Evolutionary conservation across 2,888 invertebrate species (phyloP), one percentile per base, ranked within the genome.

Genomic region (Cosmia pyralina): DNA sequence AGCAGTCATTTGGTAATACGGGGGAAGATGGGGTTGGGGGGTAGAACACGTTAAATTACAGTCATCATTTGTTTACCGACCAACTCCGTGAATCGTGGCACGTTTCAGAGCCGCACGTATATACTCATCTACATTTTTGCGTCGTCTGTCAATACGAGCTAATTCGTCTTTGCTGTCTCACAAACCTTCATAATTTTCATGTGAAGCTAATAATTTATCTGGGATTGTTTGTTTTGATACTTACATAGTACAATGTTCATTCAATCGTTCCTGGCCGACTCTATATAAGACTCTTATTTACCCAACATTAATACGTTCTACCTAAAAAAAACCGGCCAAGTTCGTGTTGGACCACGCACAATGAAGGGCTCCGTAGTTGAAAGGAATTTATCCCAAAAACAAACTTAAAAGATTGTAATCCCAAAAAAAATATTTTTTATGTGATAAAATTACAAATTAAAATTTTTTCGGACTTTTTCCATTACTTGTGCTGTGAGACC

Each of bases 51-150:
- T 92, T 91, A 93, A 94, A 94, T 94, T 92, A 93, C 91, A 93
- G 92, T 94, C 93, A 93, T 92, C 90, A 92, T 92, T 72, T 74
- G 92, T 92, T 92, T 90, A 91, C 92, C 88, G 90, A 88, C 85
- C 87, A 81, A 75, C 81, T 88, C 86, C 71, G 79, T 58, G 44
- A 58, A 41, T 53, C 11, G 41, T 87, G 87, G 87, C 81, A 87
- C 79, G 89, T 86, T 90, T 89, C 83, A 52, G 58, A 77, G 86
- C 87, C 88, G 83, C 85, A 85, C 82, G 79, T 89, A 87, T 87
- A 85, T 80, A 17, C 66, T 75, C 62, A 79, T 77, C 68, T 74
- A 79, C 41, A 75, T 85, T 75, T 73, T 46, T 67, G 66, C 58
- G 4, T 69, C 65, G 72, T 67, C 64, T 50, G 38, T 58, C 65